A percentile compares a stretch with the other conserved stretches of the same genome.
Conservation (phyloP, 2,113 vertebrate species). For the Poecile atricapillus region DNA sequence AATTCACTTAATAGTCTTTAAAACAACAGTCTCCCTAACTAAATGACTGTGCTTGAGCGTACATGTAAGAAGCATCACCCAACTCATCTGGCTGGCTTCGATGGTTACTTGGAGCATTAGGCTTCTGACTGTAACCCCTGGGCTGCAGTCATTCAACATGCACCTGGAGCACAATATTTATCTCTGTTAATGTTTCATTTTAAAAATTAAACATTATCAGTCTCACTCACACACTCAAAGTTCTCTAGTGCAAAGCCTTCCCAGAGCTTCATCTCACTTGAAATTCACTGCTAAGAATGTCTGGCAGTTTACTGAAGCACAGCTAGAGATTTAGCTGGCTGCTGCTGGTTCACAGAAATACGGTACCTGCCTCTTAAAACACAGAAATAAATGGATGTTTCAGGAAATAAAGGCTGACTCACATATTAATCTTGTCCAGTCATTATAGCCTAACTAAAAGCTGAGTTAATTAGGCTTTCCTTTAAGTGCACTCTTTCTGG, state of each 20-base stretch:
- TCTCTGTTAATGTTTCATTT: neutral
- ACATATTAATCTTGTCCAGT: neutral
- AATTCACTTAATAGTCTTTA: conserved; percentile 1
- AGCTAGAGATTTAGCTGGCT: neutral
- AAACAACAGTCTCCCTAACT: neutral
- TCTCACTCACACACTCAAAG: neutral
- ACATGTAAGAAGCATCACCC: neutral
- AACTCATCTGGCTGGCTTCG: neutral
- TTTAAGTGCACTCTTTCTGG: neutral
- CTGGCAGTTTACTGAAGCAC: neutral
- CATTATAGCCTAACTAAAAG: neutral
- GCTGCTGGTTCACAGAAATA: neutral
- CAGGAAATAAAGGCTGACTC: neutral
- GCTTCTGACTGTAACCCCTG: neutral
- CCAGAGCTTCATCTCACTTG: neutral
- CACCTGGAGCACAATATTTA: neutral
- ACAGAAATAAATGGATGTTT: neutral
- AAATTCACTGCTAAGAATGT: neutral
- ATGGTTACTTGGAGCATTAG: neutral
- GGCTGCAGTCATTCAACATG: neutral
- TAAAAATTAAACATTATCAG: neutral
- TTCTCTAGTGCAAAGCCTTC: neutral
- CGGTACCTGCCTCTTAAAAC: neutral
- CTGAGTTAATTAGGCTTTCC: conserved; percentile 5
- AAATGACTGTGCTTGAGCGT: neutral